A percentile compares a stretch with the other conserved stretches of the same genome.
These are phyloP conservation scores for Muschampia plurimacula DNA, from an alignment of 2,888 invertebrate species.

Conservation along the genomic window DNA sequence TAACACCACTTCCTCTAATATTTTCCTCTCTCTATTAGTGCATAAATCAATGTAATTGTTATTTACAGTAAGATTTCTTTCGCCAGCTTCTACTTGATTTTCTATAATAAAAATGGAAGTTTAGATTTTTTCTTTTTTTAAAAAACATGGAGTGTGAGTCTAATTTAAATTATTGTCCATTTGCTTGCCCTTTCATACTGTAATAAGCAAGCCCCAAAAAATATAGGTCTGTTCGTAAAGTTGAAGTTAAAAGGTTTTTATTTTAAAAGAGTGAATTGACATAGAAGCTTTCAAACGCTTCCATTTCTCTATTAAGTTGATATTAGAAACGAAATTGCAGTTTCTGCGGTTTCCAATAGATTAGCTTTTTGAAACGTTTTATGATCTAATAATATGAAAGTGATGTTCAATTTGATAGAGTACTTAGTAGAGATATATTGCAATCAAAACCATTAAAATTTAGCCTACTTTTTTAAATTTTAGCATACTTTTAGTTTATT, in stretches of 20 bases:
- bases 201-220: slow-evolving; percentile 2
- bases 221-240: neutral
- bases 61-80: no score
- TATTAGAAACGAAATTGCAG: slow-evolving; percentile 24
- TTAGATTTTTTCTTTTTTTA: no score
- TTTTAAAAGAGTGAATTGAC: slow-evolving; percentile 19
- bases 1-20: no score
- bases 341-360: slow-evolving; percentile 15
- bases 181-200: neutral
- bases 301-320: slow-evolving; percentile 14
- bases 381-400: slow-evolving; percentile 12
- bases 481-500: no score
- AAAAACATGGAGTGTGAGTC: no score
- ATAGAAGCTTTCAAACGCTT: slow-evolving; percentile 17
- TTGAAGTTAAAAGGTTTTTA: slow-evolving; percentile 22
- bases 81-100: no score
- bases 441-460: neutral
- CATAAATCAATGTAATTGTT: no score
- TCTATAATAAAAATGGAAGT: no score
- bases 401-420: neutral
- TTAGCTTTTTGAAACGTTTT: neutral
- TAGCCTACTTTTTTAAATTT: neutral
- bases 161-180: neutral
- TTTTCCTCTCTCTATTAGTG: no score
- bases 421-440: neutral